Evolutionary conservation across 2,888 invertebrate genomes (phyloP).

Genomic region (Agriotes lineatus): DNA sequence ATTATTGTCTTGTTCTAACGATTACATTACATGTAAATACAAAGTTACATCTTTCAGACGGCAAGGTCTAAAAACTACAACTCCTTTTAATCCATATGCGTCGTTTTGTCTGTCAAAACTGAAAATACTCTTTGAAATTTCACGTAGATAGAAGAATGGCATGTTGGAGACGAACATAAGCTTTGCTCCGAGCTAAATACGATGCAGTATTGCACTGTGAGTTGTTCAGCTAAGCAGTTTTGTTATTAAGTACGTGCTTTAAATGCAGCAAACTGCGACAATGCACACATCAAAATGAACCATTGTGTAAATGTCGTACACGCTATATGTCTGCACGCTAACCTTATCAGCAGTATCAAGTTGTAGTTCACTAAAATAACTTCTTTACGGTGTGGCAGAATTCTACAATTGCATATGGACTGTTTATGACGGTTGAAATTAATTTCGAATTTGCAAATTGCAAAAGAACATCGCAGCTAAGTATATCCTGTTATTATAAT

Average conservation of each 20-base stretch:
- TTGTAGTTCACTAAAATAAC: background rate
- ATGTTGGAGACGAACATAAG: slow-evolving; percentile 34
- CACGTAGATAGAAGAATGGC: slow-evolving; percentile 55
- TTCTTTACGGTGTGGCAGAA: no score
- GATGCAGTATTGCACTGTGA: background rate
- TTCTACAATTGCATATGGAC: no score
- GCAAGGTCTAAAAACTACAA: slow-evolving; percentile 31
- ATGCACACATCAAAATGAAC: slow-evolving; percentile 39
- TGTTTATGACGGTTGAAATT: no score
- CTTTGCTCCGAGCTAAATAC: background rate
- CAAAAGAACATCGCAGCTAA: no score
- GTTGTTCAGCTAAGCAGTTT: background rate
- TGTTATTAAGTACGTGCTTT: slow-evolving; percentile 6
- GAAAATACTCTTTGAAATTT: slow-evolving; percentile 52
- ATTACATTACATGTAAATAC: background rate
- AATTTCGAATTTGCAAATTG: no score
- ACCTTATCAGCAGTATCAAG: background rate
- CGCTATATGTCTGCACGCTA: slow-evolving; percentile 28
- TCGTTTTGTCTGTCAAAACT: slow-evolving; percentile 6
- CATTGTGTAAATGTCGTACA: slow-evolving; percentile 23
- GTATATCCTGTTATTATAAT: no score
- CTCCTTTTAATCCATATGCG: slow-evolving; percentile 16
- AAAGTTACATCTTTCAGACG: background rate
- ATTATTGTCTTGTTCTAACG: background rate
- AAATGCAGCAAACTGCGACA: slow-evolving; percentile 43